These are phyloP conservation scores for Drosophila fuyamai DNA, from an alignment of 1,140 invertebrate genomes.

Conservation along the genomic window DNA sequence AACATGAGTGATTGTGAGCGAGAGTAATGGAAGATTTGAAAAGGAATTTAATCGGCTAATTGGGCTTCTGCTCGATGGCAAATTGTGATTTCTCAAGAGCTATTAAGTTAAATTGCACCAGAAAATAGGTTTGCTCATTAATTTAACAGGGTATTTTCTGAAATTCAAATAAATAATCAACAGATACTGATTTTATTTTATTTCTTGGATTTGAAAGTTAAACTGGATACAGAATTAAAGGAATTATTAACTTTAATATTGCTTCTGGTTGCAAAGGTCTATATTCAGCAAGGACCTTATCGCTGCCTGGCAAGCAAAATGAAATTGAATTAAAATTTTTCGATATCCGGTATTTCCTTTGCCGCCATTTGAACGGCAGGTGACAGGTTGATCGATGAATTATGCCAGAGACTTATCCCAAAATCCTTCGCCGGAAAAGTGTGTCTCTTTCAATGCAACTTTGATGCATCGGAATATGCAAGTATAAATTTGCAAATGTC, in stretches of 20 bases:
- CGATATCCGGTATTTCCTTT: not conserved
- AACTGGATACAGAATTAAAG: not conserved
- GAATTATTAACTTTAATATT: too few relatives aligned
- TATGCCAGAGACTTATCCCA: constrained; percentile 39
- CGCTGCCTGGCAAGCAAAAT: not conserved
- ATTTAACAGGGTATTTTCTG: too few relatives aligned
- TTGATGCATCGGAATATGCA: constrained; percentile 32
- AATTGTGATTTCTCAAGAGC: constrained; percentile 5
- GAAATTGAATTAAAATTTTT: constrained; percentile 56
- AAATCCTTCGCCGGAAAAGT: constrained; percentile 1
- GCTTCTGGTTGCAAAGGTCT: not conserved
- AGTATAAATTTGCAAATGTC: constrained; percentile 23
- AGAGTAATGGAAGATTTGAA: constrained; percentile 26
- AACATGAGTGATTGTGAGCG: constrained; percentile 21
- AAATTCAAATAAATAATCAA: too few relatives aligned
- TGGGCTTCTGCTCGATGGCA: constrained; percentile 10
- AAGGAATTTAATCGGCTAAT: constrained; percentile 34
- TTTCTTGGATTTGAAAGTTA: not conserved
- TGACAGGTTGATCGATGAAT: constrained; percentile 77
- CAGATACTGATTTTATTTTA: too few relatives aligned
- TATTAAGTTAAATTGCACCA: not conserved
- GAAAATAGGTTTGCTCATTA: too few relatives aligned
- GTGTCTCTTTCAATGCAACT: constrained; percentile 16
- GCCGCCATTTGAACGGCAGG: not conserved
- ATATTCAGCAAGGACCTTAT: not conserved